Evolutionary conservation across 2,113 vertebrate species (phyloP), one percentile per base, ranked within the genome.

Genomic region (Eulemur macaco): DNA sequence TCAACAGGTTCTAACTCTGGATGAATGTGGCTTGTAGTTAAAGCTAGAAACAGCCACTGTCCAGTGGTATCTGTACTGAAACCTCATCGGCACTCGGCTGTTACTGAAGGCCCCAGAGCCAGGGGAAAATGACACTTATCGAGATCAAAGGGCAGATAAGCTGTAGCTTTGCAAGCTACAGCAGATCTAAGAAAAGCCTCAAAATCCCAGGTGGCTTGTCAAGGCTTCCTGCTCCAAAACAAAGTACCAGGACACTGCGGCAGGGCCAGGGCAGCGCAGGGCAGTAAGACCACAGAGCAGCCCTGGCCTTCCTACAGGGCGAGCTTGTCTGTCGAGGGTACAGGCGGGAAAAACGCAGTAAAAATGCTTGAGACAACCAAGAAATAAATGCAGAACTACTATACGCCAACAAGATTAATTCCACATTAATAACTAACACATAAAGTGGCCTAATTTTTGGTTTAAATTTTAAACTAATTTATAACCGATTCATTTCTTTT

Each of bases 1-100:
- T 50, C 97, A 95, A 92, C 92, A 93, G 95, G 96, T 91, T 47
- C 68, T 18, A 21, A 54, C 54, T 54, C 1, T 52, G n/a, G 37
- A 20, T 9, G 64, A 50, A 52, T 7, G n/a, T 4, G 14, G 34
- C 13, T 66, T 2, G n/a, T 6, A 25, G 64, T 29, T 23, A 9
- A 60, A 14, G 39, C 31, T 0, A 29, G 21, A 18, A 45, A 31
- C 42, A 52, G 45, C 34, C 25, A 5, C 63, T 42, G 45, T 18
- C 52, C 52, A 17, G 47, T 31, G 23, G 17, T 64, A 37, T 69
- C 31, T 20, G 66, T 15, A 6, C 1, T 0, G 21, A 54, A 11
- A 25, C 6, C 50, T 54, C 63, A 25, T 15, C 0, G 6, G 68
- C 56, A 56, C 18, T 47, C 7, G n/a, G 54, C 15, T 47, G 80